Evolutionary conservation across 2,797 vertebrate genomes (phyloP).

Genomic region (Pseudochromis fuscus): DNA sequence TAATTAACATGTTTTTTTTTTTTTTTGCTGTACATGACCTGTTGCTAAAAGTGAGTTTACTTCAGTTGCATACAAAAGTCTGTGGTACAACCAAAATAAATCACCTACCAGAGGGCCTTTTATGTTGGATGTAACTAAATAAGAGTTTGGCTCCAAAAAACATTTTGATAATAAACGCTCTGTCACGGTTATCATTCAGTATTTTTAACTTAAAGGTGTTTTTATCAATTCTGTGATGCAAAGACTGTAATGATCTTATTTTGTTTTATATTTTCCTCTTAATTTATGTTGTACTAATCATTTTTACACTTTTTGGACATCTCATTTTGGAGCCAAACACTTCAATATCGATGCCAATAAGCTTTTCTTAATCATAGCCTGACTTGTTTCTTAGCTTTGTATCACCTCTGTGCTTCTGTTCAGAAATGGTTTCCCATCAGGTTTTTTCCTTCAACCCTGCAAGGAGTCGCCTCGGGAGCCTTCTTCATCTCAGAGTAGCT

Average conservation of each 20-base stretch:
- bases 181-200: slow-evolving; percentile 38
- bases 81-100: slow-evolving; percentile 76
- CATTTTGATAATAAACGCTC: neutral
- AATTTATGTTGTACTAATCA: slow-evolving; percentile 32
- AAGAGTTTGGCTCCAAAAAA: slow-evolving; percentile 70
- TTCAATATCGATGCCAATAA: slow-evolving; percentile 54
- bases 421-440: slow-evolving; percentile 17
- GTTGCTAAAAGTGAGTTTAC: slow-evolving; percentile 51
- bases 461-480: slow-evolving; percentile 30
- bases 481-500: slow-evolving; percentile 73
- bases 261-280: slow-evolving; percentile 32
- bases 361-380: slow-evolving; percentile 56
- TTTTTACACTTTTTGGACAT: slow-evolving; percentile 37
- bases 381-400: slow-evolving; percentile 68
- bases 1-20: no score
- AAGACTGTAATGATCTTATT: slow-evolving; percentile 26
- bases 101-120: slow-evolving; percentile 74
- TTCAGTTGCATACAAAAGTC: slow-evolving; percentile 61
- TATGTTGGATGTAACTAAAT: slow-evolving; percentile 65
- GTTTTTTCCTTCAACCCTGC: slow-evolving; percentile 29
- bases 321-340: slow-evolving; percentile 63
- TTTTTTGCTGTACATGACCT: slow-evolving; percentile 57
- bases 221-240: slow-evolving; percentile 40
- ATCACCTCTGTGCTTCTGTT: slow-evolving; percentile 78
- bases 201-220: slow-evolving; percentile 35